Evolutionary conservation across 2,113 vertebrate species (phyloP).

Genomic region (Macrotus californicus): DNA sequence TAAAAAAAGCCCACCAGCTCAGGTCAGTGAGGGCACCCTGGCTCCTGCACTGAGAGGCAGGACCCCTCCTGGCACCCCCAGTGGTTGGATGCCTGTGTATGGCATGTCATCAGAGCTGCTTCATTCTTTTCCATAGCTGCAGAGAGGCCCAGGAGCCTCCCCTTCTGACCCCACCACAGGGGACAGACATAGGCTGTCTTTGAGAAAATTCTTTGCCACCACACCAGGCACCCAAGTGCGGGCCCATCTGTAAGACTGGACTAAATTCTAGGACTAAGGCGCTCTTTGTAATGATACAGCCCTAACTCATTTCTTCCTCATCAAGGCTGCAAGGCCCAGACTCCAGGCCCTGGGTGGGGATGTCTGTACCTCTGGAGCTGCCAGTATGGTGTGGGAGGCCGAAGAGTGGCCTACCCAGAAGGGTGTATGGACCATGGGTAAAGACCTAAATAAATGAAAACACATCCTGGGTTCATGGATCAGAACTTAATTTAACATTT

Average conservation of each 20-base stretch:
- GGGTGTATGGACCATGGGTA: neutral
- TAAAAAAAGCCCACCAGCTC: no score
- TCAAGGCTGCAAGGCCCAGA: neutral
- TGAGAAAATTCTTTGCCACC: neutral
- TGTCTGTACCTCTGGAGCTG: neutral
- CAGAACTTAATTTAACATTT: neutral
- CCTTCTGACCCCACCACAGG: neutral
- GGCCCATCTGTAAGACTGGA: neutral
- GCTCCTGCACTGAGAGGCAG: neutral
- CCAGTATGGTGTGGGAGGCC: neutral
- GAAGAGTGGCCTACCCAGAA: neutral
- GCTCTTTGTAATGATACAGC: neutral
- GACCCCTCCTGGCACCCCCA: fast-evolving
- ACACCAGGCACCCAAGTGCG: neutral
- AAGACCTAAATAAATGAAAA: neutral
- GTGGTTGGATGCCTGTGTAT: neutral
- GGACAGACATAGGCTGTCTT: neutral
- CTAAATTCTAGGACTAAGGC: neutral
- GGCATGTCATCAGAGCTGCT: neutral
- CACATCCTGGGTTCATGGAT: neutral
- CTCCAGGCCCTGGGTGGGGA: neutral
- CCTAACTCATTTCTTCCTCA: neutral
- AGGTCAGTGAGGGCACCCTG: neutral
- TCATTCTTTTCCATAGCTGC: neutral
- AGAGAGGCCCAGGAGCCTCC: neutral